Evolutionary conservation across 92 coral and sea anemone species (phyloP).

Genomic region (Epizoanthus illoricatus): DNA sequence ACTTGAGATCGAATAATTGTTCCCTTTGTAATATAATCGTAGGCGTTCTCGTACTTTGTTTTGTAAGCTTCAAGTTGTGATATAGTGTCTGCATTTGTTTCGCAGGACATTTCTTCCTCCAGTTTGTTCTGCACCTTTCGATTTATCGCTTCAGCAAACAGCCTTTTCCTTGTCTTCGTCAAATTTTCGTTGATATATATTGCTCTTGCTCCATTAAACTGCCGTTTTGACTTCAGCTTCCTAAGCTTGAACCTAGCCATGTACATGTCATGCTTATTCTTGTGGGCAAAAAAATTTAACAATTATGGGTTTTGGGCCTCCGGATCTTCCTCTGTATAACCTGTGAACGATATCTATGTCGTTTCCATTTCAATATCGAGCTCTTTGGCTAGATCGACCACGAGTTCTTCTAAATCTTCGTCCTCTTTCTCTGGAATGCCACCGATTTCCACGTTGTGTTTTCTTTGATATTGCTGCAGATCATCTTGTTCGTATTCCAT

Average conservation of each 20-base stretch:
- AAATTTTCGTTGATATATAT: constrained; percentile 42
- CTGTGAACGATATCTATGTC: background rate
- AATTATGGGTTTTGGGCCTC: constrained; percentile 14
- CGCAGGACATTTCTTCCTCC: constrained; percentile 33
- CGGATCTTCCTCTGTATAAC: background rate
- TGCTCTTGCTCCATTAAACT: constrained; percentile 29
- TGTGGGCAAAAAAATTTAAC: constrained; percentile 35
- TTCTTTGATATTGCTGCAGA: background rate
- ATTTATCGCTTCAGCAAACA: constrained; percentile 33
- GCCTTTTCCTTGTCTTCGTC: constrained; percentile 15
- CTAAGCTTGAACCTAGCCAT: constrained; percentile 35
- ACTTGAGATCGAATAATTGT: constrained; percentile 37
- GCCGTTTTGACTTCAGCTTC: constrained; percentile 6
- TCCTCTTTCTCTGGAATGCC: background rate
- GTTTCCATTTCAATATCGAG: constrained; percentile 3
- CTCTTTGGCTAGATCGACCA: background rate
- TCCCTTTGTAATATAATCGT: constrained; percentile 56
- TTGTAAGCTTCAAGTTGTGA: constrained; percentile 39
- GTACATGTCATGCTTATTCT: constrained; percentile 26
- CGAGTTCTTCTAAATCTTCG: background rate
- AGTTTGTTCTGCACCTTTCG: constrained; percentile 17
- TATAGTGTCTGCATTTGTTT: constrained; percentile 34
- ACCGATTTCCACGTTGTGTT: background rate
- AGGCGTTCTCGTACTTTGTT: constrained; percentile 49
- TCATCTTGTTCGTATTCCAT: background rate